A percentile compares a stretch with the other conserved stretches of the same genome.
phyloP scores from a whole-genome alignment of 2,797 vertebrate species.

The Clarias pachynema region DNA sequence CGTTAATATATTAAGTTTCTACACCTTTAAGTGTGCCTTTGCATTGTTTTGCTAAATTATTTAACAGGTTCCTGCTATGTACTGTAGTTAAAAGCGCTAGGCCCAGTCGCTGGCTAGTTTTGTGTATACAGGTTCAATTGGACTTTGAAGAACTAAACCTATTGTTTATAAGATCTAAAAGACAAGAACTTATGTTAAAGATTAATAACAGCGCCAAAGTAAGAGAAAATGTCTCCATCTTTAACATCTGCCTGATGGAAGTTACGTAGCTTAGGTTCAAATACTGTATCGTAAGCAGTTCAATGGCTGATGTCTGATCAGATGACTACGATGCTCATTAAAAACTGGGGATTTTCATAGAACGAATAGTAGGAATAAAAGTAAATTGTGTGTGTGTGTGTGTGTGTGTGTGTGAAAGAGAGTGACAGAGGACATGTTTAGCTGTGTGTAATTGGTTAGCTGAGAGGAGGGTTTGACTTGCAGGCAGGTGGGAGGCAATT shows the following conservation, averaged over 20 bases:
- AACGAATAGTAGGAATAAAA: not conserved
- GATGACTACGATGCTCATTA: not conserved
- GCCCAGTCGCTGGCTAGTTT: not conserved
- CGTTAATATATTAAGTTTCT: no score
- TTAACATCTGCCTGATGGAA: no score
- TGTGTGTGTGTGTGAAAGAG: conserved; percentile 22
- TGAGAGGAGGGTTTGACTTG: conserved; percentile 55
- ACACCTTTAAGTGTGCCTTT: no score
- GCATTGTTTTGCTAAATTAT: not conserved
- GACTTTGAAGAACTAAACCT: not conserved
- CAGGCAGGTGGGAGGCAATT: conserved; percentile 78
- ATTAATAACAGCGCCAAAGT: not conserved
- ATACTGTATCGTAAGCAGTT: not conserved
- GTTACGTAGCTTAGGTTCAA: not conserved
- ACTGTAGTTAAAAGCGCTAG: not conserved
- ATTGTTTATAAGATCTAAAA: not conserved
- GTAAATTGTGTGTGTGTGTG: not conserved
- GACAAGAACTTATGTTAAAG: not conserved
- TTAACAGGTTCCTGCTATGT: not conserved
- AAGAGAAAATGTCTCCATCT: not conserved
- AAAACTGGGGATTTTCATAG: not conserved
- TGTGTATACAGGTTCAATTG: not conserved
- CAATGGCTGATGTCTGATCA: not conserved
- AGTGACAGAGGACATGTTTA: conserved; percentile 62
- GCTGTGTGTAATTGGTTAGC: conserved; percentile 72